A percentile compares a stretch with the other conserved stretches of the same genome.
phyloP scores from a whole-genome alignment of 2,797 vertebrate species.

The Selene dorsalis region DNA sequence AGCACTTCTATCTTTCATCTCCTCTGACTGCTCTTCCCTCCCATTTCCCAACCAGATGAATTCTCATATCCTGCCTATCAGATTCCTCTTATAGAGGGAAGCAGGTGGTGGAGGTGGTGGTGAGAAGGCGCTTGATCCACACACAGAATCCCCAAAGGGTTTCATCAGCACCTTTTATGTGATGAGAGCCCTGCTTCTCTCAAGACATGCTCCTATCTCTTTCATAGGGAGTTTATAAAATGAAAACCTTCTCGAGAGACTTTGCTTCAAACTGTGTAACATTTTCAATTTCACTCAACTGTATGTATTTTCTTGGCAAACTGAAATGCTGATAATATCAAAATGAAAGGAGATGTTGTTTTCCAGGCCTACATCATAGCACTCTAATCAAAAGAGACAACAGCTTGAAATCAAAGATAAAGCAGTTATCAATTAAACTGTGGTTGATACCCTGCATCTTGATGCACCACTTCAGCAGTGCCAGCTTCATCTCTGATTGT shows the following conservation, averaged over 20 bases:
- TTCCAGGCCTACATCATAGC: slow-evolving; percentile 41
- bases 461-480: slow-evolving; percentile 42
- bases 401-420: slow-evolving; percentile 73
- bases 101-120: slow-evolving; percentile 45
- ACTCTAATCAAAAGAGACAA: slow-evolving; percentile 65
- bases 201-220: slow-evolving; percentile 36
- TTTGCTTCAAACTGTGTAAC: slow-evolving; percentile 36
- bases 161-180: slow-evolving; percentile 66
- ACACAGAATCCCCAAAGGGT: slow-evolving; percentile 51
- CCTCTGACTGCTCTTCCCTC: slow-evolving; percentile 68
- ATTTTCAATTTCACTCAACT: slow-evolving; percentile 33
- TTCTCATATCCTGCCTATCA: slow-evolving; percentile 74
- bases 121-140: slow-evolving; percentile 48
- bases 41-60: slow-evolving; percentile 64
- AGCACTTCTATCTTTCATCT: slow-evolving; percentile 82
- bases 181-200: slow-evolving; percentile 51
- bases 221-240: slow-evolving; percentile 41
- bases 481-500: slow-evolving; percentile 64
- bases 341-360: slow-evolving; percentile 42
- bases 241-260: slow-evolving; percentile 50
- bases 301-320: slow-evolving; percentile 34
- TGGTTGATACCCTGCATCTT: slow-evolving; percentile 54
- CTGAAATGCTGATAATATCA: slow-evolving; percentile 43
- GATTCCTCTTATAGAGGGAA: slow-evolving; percentile 59
- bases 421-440: slow-evolving; percentile 61